Conservation (phyloP, 2,888 invertebrate genomes). For the Steinernema hermaphroditum region DNA sequence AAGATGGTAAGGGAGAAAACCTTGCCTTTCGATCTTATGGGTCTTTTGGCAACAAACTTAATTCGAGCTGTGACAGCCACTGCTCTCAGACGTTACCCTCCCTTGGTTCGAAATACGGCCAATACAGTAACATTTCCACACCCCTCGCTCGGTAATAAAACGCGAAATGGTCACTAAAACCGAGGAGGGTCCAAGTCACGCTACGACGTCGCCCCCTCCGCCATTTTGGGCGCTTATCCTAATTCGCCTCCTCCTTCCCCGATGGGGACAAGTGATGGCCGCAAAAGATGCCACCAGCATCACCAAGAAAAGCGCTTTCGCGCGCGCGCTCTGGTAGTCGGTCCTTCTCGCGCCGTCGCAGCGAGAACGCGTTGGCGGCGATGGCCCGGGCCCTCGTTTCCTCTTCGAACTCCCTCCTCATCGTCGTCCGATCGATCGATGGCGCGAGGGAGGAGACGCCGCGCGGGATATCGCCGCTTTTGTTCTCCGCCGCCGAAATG, state of each 20-base stretch:
- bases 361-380: neutral
- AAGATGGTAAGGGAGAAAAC: too few relatives aligned
- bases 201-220: too few relatives aligned
- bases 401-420: neutral
- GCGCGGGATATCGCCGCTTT: slow-evolving; percentile 8
- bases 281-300: too few relatives aligned
- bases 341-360: neutral
- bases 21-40: too few relatives aligned
- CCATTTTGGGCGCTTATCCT: too few relatives aligned
- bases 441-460: neutral
- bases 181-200: neutral
- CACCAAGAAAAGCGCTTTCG: too few relatives aligned
- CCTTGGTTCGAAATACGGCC: too few relatives aligned
- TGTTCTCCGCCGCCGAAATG: neutral
- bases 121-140: neutral
- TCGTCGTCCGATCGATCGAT: slow-evolving; percentile 3
- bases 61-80: too few relatives aligned
- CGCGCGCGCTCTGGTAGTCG: neutral
- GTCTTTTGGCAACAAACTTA: too few relatives aligned
- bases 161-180: neutral
- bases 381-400: slow-evolving; percentile 2
- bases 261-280: neutral
- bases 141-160: slow-evolving; percentile 1
- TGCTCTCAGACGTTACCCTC: too few relatives aligned
- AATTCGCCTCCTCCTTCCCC: too few relatives aligned